Conservation (phyloP, 2,113 vertebrate species). For the Rhinogobius similis region DNA sequence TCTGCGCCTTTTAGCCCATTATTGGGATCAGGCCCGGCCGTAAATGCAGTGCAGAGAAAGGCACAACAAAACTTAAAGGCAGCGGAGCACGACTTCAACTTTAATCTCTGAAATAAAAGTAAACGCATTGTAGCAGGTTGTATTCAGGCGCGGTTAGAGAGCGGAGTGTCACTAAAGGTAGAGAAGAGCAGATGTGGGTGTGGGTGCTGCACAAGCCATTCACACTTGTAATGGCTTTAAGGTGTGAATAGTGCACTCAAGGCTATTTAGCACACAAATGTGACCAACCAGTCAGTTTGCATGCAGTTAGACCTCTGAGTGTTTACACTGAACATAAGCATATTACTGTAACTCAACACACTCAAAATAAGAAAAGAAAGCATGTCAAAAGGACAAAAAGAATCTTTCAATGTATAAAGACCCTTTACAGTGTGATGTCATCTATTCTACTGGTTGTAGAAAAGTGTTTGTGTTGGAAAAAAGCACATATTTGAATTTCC, state of each 20-base stretch:
- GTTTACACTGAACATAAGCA: background rate
- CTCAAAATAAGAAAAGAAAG: no score
- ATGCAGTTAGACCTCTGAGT: background rate
- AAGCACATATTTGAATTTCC: no score
- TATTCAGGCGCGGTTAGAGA: background rate
- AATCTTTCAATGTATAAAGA: no score
- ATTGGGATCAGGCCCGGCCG: slow-evolving; percentile 51
- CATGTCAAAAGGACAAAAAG: no score
- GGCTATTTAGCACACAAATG: background rate
- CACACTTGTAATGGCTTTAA: background rate
- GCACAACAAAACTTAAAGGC: slow-evolving; percentile 2
- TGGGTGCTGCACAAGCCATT: background rate
- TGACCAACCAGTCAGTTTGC: background rate
- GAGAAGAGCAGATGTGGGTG: background rate
- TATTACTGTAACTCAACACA: no score
- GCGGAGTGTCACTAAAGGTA: background rate
- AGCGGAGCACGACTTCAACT: background rate
- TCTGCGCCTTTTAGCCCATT: slow-evolving; percentile 66
- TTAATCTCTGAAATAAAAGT: background rate
- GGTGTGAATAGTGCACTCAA: background rate
- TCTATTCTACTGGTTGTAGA: no score
- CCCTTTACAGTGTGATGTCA: no score
- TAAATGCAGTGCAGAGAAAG: slow-evolving; percentile 47
- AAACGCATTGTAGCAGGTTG: background rate
- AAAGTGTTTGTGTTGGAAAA: no score